phyloP scores from a whole-genome alignment of 2,888 invertebrate genomes.

The Oscheius sp. region DNA sequence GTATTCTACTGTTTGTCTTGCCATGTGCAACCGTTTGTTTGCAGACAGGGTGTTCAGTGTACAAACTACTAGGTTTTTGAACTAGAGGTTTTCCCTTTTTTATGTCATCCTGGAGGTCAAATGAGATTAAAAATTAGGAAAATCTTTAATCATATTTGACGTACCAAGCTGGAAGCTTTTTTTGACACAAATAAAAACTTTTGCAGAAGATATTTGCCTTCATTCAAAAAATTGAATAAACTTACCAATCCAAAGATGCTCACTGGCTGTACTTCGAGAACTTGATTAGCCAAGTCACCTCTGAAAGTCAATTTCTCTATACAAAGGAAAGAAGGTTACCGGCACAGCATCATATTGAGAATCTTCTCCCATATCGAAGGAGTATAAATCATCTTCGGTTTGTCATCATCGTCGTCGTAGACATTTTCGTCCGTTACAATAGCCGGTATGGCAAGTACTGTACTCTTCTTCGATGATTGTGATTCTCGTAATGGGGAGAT shows the following conservation, averaged over 20 bases:
- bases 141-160: neutral
- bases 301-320: slow-evolving; percentile 24
- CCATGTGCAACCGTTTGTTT: neutral
- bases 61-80: too few species aligned
- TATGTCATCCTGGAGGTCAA: too few species aligned
- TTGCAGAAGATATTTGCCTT: too few species aligned
- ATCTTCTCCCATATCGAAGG: slow-evolving; percentile 51
- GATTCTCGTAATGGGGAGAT: slow-evolving; percentile 21
- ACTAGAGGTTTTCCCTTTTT: too few species aligned
- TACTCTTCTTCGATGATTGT: slow-evolving; percentile 27
- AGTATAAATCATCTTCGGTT: slow-evolving; percentile 38
- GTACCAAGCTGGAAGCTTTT: neutral
- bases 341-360: slow-evolving; percentile 51
- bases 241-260: slow-evolving; percentile 51
- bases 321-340: slow-evolving; percentile 27
- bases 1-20: neutral
- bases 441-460: slow-evolving; percentile 27
- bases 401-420: slow-evolving; percentile 52
- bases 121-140: too few species aligned
- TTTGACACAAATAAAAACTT: neutral
- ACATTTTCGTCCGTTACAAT: slow-evolving; percentile 14
- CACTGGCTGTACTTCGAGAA: slow-evolving; percentile 52
- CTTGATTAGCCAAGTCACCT: slow-evolving; percentile 50
- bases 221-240: neutral
- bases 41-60: too few species aligned